These are phyloP conservation scores for Drosophila elegans DNA, from an alignment of 1,140 invertebrate genomes.

Conservation along the genomic window DNA sequence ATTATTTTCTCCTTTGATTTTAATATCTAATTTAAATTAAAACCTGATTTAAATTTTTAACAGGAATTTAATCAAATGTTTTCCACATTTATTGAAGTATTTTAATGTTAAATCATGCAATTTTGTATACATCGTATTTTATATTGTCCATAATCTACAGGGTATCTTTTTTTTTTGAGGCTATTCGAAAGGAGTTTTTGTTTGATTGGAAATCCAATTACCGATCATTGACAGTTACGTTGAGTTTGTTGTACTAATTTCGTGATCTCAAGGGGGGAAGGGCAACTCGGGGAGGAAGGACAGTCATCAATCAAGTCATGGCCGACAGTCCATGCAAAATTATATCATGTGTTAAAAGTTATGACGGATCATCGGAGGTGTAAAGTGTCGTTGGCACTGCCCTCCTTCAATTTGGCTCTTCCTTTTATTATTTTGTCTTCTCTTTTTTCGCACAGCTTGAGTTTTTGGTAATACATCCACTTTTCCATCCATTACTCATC, in stretches of 20 bases:
- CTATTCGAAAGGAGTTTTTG: slow-evolving; percentile 52
- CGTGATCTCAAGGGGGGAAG: slow-evolving; percentile 25
- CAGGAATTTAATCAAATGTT: no score
- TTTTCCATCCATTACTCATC: slow-evolving; percentile 77
- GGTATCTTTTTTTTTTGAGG: slow-evolving; percentile 26
- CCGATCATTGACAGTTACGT: slow-evolving; percentile 76
- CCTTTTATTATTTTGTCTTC: slow-evolving; percentile 29
- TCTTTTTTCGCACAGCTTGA: slow-evolving; percentile 76
- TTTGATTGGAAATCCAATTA: slow-evolving; percentile 75
- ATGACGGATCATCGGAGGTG: slow-evolving; percentile 81
- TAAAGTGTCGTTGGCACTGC: slow-evolving; percentile 72
- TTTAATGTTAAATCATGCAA: no score
- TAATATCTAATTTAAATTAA: no score
- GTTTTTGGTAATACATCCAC: slow-evolving; percentile 56
- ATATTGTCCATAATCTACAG: not conserved
- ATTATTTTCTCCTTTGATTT: no score
- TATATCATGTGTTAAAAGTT: slow-evolving; percentile 84
- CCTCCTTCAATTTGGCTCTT: slow-evolving; percentile 47
- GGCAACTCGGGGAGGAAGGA: slow-evolving; percentile 18
- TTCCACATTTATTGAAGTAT: no score
- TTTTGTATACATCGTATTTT: no score
- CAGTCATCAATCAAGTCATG: slow-evolving; percentile 71
- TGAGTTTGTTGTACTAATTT: slow-evolving; percentile 76
- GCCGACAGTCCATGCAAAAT: slow-evolving; percentile 78
- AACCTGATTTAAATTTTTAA: no score